These are phyloP conservation scores for Rhizoglyphus robini DNA, from an alignment of 1,140 invertebrate genomes.

Conservation along the genomic window DNA sequence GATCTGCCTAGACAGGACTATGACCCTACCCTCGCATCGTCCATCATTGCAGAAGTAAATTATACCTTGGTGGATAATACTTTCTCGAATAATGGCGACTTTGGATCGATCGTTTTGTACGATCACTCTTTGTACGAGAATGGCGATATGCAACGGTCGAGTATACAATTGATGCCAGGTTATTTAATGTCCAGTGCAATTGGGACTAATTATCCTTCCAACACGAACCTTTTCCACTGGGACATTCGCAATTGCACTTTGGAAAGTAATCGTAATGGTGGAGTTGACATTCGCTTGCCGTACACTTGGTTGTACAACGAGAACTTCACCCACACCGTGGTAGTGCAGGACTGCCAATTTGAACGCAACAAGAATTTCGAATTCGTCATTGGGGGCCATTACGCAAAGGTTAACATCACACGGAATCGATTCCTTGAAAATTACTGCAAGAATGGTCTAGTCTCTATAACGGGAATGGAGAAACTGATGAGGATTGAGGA, in stretches of 20 bases:
- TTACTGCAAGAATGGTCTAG: constrained; percentile 57
- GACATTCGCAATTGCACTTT: constrained; percentile 64
- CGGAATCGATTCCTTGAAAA: constrained; percentile 75
- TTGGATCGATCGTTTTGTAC: constrained; percentile 5
- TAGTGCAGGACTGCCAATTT: constrained; percentile 72
- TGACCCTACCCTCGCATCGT: not conserved
- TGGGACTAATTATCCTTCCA: constrained; percentile 67
- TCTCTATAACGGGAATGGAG: constrained; percentile 87
- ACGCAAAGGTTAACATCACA: constrained; percentile 57
- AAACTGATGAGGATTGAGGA: constrained; percentile 67
- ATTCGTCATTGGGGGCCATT: constrained; percentile 77
- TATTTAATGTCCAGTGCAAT: constrained; percentile 61
- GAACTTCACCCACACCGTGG: constrained; percentile 78
- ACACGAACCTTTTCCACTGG: constrained; percentile 86
- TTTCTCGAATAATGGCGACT: constrained; percentile 63
- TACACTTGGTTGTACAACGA: constrained; percentile 91
- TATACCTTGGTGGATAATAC: constrained; percentile 58
- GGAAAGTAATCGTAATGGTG: constrained; percentile 64
- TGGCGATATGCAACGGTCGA: constrained; percentile 66
- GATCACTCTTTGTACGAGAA: constrained; percentile 5
- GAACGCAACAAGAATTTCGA: constrained; percentile 67
- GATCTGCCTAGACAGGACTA: not conserved
- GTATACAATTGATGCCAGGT: constrained; percentile 30
- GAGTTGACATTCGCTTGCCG: constrained; percentile 67
- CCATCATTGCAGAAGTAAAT: constrained; percentile 48